Conservation (phyloP, 2,113 vertebrate species). For the Herpailurus yagouaroundi region DNA sequence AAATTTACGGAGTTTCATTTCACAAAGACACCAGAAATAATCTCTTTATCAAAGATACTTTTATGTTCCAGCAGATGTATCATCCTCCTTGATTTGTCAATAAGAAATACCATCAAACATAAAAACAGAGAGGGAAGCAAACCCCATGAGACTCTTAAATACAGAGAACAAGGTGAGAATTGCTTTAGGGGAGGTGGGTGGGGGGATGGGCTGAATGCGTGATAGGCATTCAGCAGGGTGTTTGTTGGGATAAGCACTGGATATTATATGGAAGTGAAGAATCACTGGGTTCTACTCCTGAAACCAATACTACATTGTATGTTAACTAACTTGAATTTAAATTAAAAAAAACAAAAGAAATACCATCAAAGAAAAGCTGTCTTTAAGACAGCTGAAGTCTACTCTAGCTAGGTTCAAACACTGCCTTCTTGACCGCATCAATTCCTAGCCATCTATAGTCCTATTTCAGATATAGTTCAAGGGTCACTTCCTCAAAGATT, state of each 20-base stretch:
- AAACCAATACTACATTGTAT: no score
- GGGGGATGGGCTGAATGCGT: no score
- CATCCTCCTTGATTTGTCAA: not conserved
- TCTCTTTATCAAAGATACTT: not conserved
- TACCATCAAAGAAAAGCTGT: not conserved
- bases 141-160: no score
- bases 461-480: not conserved
- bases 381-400: not conserved
- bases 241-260: no score
- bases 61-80: not conserved
- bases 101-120: not conserved
- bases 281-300: no score
- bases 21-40: slow-evolving; percentile 6
- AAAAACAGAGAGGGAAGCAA: no score
- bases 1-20: not conserved
- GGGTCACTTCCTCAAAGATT: not conserved
- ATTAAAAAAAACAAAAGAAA: not conserved
- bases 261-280: no score
- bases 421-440: not conserved
- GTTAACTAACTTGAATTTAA: no score
- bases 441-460: not conserved
- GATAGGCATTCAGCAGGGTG: no score
- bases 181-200: no score
- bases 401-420: not conserved
- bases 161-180: no score